Evolutionary conservation across 2,888 invertebrate species (phyloP).

Genomic region (Keiferia lycopersicella): DNA sequence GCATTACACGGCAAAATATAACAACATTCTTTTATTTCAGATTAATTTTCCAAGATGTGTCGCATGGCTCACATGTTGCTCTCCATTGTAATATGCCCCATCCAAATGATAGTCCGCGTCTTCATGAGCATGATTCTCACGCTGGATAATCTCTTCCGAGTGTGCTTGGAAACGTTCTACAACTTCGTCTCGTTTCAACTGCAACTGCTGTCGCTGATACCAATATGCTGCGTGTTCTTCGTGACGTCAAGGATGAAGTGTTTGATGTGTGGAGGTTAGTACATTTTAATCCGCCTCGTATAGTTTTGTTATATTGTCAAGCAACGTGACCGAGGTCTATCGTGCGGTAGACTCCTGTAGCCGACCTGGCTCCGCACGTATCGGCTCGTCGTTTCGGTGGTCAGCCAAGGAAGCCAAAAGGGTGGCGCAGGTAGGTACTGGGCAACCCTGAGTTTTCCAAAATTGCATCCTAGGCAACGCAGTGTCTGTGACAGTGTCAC

Average conservation of each 20-base stretch:
- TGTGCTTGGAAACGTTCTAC: constrained; percentile 65
- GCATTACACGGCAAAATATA: too few species aligned
- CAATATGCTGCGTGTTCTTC: constrained; percentile 64
- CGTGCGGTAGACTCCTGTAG: too few species aligned
- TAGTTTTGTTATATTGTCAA: too few species aligned
- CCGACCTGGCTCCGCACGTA: too few species aligned
- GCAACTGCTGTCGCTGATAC: constrained; percentile 65
- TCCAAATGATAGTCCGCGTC: constrained; percentile 68
- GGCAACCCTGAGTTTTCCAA: too few species aligned
- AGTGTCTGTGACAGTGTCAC: too few species aligned
- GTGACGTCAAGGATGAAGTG: constrained; percentile 61
- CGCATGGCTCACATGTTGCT: constrained; percentile 60
- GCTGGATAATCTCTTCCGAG: constrained; percentile 66
- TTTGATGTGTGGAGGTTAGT: constrained; percentile 55
- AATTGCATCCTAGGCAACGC: too few species aligned
- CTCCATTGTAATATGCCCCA: constrained; percentile 57
- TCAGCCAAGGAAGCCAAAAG: too few species aligned
- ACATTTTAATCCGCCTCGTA: too few species aligned
- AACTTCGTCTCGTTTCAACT: constrained; percentile 66
- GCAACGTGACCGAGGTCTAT: too few species aligned
- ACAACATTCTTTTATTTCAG: constrained; percentile 39
- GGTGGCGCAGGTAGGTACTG: too few species aligned
- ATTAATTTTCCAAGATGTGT: constrained; percentile 54
- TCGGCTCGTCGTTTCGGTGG: too few species aligned
- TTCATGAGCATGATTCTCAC: constrained; percentile 68